Evolutionary conservation across 2,888 invertebrate genomes (phyloP), one percentile per base, ranked within the genome.

Genomic region (Apamea monoglypha): DNA sequence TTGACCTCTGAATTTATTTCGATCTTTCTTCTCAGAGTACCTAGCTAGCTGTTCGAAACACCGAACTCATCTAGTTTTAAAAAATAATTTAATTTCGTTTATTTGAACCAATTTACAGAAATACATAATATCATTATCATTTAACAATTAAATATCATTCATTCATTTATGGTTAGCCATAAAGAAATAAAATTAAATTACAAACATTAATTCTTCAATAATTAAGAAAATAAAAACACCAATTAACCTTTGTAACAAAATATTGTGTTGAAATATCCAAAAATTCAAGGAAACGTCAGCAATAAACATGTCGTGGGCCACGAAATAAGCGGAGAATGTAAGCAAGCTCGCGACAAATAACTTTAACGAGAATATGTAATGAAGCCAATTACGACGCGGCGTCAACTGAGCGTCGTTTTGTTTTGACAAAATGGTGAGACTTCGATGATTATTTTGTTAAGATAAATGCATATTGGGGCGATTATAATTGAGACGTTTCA

Each of bases 331-430:
- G 72, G 21, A 18, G n/a, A 67, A 67, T 70, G 72, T 73, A 59
- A 74, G 67, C 56, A 36, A 70, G 50, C 78, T 32, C 73, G 76
- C 81, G 80, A 83, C 78, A 88, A 85, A 88, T 87, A 81, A 82
- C 72, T 82, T 86, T 86, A 89, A 87, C 79, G 85, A 87, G 85
- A 75, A 83, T 70, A 77, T 81, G 79, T 87, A 85, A 87, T 85
- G 88, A 81, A 76, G 76, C 88, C 89, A 90, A 91, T 92, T 92
- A 90, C 86, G 69, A 75, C 32, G 80, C 76, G 64, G 63, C 74
- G 80, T 86, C 82, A 84, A 84, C 69, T 81, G 73, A 82, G 68
- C 74, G 75, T 44, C 84, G 79, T 90, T 88, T 84, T 87, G 81
- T 87, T 87, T 84, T 90, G 87, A 91, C 88, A 87, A 88, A 89